These are phyloP conservation scores for Leptonema lineaticorne DNA, from an alignment of 1,140 invertebrate genomes.

Conservation along the genomic window DNA sequence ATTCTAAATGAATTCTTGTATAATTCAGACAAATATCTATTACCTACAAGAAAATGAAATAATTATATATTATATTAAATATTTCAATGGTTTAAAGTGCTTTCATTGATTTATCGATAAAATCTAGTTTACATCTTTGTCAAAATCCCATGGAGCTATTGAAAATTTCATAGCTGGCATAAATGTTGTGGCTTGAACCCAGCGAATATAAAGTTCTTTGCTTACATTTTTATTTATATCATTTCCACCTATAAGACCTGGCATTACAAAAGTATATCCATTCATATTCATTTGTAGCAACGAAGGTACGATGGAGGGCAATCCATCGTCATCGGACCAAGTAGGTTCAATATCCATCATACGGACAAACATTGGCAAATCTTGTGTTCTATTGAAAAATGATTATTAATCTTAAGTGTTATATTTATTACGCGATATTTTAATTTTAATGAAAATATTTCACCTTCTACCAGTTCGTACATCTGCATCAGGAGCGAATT, in stretches of 20 bases:
- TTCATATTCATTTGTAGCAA: slow-evolving; percentile 77
- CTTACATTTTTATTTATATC: slow-evolving; percentile 63
- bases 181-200: slow-evolving; percentile 84
- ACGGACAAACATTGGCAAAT: slow-evolving; percentile 78
- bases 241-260: slow-evolving; percentile 93
- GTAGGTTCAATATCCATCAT: slow-evolving; percentile 85
- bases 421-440: no score
- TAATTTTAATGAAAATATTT: no score
- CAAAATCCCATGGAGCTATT: slow-evolving; percentile 84
- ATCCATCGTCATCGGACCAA: slow-evolving; percentile 79
- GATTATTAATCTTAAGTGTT: no score
- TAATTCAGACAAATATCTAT: slow-evolving; percentile 66
- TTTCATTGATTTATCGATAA: no score
- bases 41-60: slow-evolving; percentile 50
- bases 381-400: slow-evolving; percentile 73
- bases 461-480: slow-evolving; percentile 63
- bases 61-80: no score
- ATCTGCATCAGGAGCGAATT: slow-evolving; percentile 70
- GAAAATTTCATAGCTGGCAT: slow-evolving; percentile 89
- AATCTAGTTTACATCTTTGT: slow-evolving; percentile 70
- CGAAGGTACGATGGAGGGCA: slow-evolving; percentile 77
- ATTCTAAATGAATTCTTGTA: slow-evolving; percentile 70
- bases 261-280: slow-evolving; percentile 83
- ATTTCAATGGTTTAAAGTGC: no score
- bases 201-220: slow-evolving; percentile 85